phyloP scores from a whole-genome alignment of 2,797 vertebrate species.

The Mallotus villosus region DNA sequence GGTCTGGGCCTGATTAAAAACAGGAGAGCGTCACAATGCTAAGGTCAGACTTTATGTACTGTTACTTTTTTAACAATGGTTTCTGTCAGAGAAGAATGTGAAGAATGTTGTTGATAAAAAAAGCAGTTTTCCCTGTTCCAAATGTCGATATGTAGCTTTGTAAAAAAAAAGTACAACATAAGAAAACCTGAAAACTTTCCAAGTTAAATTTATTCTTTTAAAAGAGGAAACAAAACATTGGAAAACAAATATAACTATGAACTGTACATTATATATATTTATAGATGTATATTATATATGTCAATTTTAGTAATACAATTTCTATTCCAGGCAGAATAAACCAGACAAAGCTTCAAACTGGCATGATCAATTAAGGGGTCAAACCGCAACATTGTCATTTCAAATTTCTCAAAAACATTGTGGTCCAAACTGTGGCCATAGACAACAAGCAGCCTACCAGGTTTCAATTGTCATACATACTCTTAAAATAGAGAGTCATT shows the following conservation, averaged over 20 bases:
- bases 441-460: conserved; percentile 37
- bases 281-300: conserved; percentile 54
- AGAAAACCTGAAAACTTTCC: conserved; percentile 38
- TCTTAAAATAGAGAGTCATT: conserved; percentile 40
- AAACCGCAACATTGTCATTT: conserved; percentile 42
- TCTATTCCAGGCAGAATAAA: conserved; percentile 68
- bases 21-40: background rate
- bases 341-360: conserved; percentile 62
- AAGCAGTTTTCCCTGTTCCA: conserved; percentile 3
- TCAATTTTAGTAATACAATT: conserved; percentile 70
- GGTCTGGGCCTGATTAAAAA: background rate
- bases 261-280: conserved; percentile 65
- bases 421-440: conserved; percentile 39
- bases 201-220: conserved; percentile 71
- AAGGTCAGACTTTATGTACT: background rate
- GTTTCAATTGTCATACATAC: conserved; percentile 39
- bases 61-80: conserved; percentile 18
- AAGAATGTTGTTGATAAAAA: conserved; percentile 17
- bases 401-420: conserved; percentile 52
- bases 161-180: conserved; percentile 10
- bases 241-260: conserved; percentile 68
- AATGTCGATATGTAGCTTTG: background rate
- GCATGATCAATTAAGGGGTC: conserved; percentile 51
- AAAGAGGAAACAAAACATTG: conserved; percentile 39
- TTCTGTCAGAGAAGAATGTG: conserved; percentile 16